These are phyloP conservation scores for Irena cyanogastra DNA, from an alignment of 2,113 vertebrate species.

Conservation along the genomic window DNA sequence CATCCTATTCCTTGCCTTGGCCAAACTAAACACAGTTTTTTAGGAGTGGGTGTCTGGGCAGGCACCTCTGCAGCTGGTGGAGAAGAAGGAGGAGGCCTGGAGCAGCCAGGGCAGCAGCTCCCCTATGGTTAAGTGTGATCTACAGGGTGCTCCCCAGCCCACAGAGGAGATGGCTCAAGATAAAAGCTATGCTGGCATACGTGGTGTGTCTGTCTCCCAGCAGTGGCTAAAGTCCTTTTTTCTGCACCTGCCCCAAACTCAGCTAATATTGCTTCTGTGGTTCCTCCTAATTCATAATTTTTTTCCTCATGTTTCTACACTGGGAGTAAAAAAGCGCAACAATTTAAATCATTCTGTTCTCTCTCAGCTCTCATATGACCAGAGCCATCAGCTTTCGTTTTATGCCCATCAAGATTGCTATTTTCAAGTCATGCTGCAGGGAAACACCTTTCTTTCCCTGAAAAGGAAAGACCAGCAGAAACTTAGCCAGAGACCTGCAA, in stretches of 20 bases:
- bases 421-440: background rate
- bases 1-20: background rate
- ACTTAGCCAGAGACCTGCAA: background rate
- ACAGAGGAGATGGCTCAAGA: background rate
- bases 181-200: background rate
- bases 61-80: background rate
- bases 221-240: background rate
- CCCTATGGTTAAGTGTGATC: fast-evolving
- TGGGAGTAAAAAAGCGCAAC: background rate
- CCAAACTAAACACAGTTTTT: background rate
- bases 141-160: background rate
- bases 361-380: background rate
- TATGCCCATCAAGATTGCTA: background rate
- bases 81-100: background rate
- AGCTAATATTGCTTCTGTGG: background rate
- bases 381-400: background rate
- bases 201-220: background rate
- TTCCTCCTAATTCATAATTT: background rate
- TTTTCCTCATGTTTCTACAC: background rate
- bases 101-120: background rate
- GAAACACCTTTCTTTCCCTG: background rate
- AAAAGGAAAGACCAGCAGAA: background rate
- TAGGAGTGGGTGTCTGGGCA: background rate
- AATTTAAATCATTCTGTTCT: background rate
- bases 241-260: background rate